phyloP scores from a whole-genome alignment of 2,113 vertebrate genomes.

The Octodon degus region DNA sequence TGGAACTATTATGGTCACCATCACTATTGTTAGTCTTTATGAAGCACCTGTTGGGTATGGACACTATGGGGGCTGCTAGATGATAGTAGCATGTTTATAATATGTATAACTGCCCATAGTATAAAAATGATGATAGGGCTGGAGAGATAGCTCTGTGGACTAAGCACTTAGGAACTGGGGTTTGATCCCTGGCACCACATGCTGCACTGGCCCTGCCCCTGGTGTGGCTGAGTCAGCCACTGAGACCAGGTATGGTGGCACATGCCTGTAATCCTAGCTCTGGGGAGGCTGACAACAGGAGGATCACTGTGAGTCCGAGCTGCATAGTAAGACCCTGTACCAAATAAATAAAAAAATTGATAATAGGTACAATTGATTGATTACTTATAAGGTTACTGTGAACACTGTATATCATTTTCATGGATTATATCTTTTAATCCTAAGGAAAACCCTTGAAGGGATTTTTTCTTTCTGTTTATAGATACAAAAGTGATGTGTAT shows the following conservation, averaged over 20 bases:
- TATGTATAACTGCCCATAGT: conserved; percentile 5
- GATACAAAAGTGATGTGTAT: background rate
- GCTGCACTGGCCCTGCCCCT: too few species aligned
- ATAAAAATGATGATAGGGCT: conserved; percentile 18
- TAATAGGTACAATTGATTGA: conserved; percentile 28
- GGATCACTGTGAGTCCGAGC: too few species aligned
- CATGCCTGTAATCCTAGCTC: too few species aligned
- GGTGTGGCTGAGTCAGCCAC: too few species aligned
- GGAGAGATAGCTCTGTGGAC: too few species aligned
- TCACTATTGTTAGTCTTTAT: conserved; percentile 44
- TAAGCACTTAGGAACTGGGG: too few species aligned
- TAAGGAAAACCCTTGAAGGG: background rate
- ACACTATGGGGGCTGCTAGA: background rate
- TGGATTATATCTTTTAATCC: conserved; percentile 13
- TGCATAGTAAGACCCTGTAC: too few species aligned
- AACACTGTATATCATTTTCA: background rate
- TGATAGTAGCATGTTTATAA: background rate
- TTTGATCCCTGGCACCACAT: too few species aligned
- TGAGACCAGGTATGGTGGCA: too few species aligned
- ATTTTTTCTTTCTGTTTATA: background rate
- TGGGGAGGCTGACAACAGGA: too few species aligned
- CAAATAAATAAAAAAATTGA: background rate
- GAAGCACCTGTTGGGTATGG: conserved; percentile 63
- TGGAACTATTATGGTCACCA: conserved; percentile 57
- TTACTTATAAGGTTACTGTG: background rate